Evolutionary conservation across 2,888 invertebrate genomes (phyloP).

Genomic region (Tortricodes alternella): DNA sequence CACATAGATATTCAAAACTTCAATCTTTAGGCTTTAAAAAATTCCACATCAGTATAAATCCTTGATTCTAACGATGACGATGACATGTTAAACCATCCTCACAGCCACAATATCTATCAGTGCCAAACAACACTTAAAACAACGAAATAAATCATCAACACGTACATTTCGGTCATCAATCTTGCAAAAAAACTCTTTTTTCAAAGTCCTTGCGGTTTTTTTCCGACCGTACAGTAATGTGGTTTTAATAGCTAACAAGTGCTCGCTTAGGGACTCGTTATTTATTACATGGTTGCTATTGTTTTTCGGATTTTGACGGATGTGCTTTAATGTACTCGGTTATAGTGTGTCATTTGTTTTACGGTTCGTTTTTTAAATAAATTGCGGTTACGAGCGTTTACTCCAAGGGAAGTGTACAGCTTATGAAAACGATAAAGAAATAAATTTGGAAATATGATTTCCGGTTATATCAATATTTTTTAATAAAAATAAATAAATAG

Average conservation of each 20-base stretch:
- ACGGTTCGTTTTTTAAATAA: constrained; percentile 13
- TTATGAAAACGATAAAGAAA: too few relatives aligned
- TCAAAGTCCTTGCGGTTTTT: constrained; percentile 16
- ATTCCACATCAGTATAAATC: neutral
- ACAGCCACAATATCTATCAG: neutral
- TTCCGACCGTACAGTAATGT: constrained; percentile 36
- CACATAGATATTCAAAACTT: too few relatives aligned
- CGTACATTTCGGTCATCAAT: constrained; percentile 15
- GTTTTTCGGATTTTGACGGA: constrained; percentile 66
- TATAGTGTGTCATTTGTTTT: constrained; percentile 56
- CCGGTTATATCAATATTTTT: too few relatives aligned
- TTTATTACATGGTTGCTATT: constrained; percentile 70
- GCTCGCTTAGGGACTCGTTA: constrained; percentile 53
- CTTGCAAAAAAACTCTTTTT: constrained; percentile 11
- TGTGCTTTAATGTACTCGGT: constrained; percentile 59
- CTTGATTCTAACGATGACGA: neutral
- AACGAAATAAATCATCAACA: constrained; percentile 16
- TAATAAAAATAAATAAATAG: too few relatives aligned
- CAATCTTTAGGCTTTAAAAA: too few relatives aligned
- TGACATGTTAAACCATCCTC: neutral
- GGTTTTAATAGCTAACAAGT: constrained; percentile 46
- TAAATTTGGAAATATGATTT: too few relatives aligned
- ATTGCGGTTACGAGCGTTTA: constrained; percentile 19
- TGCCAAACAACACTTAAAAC: neutral
- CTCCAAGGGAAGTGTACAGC: neutral